A percentile compares a stretch with the other conserved stretches of the same genome.
Evolutionary conservation across 2,888 invertebrate species (phyloP).

Genomic region (Pristionchus exspectatus): DNA sequence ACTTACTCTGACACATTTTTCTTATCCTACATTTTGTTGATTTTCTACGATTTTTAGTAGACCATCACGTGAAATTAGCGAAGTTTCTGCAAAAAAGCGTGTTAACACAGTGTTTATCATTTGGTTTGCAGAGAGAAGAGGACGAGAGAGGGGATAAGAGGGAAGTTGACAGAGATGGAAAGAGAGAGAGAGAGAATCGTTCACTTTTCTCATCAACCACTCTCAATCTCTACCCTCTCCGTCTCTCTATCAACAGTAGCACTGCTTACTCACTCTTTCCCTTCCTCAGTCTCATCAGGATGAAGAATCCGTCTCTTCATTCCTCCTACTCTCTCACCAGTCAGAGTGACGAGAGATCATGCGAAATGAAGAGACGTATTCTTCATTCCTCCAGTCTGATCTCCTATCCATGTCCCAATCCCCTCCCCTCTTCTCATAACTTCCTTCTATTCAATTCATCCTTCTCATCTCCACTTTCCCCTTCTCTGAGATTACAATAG

Average conservation of each 20-base stretch:
- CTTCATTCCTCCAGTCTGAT: constrained; percentile 13
- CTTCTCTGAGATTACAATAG: constrained; percentile 21
- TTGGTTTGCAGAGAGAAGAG: constrained; percentile 19
- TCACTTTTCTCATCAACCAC: constrained; percentile 9
- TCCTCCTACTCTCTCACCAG: not conserved
- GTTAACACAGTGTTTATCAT: constrained; percentile 11
- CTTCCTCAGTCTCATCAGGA: not conserved
- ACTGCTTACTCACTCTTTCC: not conserved
- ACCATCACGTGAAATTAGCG: not conserved
- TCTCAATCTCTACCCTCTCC: constrained; percentile 22
- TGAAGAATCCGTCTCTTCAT: not conserved
- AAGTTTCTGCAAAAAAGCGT: not conserved
- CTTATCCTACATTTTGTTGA: not conserved
- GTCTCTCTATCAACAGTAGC: not conserved
- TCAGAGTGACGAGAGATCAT: too few species aligned
- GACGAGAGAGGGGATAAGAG: not conserved
- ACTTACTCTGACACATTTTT: not conserved
- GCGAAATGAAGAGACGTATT: not conserved
- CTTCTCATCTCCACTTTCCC: constrained; percentile 35
- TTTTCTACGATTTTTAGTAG: not conserved
- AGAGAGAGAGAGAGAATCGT: constrained; percentile 14
- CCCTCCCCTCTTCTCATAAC: not conserved
- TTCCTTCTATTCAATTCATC: constrained; percentile 28
- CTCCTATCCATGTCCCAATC: constrained; percentile 8
- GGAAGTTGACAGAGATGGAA: not conserved